Evolutionary conservation across 2,797 vertebrate species (phyloP).

Genomic region (Aplochiton taeniatus): DNA sequence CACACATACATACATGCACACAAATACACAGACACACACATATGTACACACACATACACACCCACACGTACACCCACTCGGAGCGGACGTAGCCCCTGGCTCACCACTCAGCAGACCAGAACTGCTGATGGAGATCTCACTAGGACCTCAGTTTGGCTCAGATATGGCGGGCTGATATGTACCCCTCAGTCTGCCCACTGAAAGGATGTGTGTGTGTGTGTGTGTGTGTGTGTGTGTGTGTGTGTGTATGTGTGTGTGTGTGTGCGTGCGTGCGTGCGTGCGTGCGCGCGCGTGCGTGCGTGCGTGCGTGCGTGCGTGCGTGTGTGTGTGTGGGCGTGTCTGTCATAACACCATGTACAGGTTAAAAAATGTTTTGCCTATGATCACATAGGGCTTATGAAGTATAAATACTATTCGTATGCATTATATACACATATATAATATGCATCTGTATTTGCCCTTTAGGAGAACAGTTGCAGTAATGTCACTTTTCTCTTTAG

Average conservation of each 20-base stretch:
- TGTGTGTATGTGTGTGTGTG: background rate
- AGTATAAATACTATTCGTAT: background rate
- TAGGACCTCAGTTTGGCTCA: too few relatives aligned
- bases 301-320: background rate
- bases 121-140: too few relatives aligned
- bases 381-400: background rate
- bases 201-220: background rate
- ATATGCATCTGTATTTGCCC: background rate
- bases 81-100: background rate
- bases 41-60: background rate
- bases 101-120: too few relatives aligned
- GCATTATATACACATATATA: too few relatives aligned
- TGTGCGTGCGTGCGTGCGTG: background rate
- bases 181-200: too few relatives aligned
- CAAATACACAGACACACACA: background rate
- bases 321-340: background rate
- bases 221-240: background rate
- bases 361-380: background rate
- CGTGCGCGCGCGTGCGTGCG: background rate
- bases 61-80: background rate
- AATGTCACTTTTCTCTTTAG: too few relatives aligned
- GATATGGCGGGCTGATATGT: too few relatives aligned
- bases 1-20: background rate
- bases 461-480: background rate
- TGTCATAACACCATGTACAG: background rate